A percentile compares a stretch with the other conserved stretches of the same genome.
These are phyloP conservation scores for Drosophila micromelanica DNA, from an alignment of 1,140 invertebrate genomes.

Conservation along the genomic window DNA sequence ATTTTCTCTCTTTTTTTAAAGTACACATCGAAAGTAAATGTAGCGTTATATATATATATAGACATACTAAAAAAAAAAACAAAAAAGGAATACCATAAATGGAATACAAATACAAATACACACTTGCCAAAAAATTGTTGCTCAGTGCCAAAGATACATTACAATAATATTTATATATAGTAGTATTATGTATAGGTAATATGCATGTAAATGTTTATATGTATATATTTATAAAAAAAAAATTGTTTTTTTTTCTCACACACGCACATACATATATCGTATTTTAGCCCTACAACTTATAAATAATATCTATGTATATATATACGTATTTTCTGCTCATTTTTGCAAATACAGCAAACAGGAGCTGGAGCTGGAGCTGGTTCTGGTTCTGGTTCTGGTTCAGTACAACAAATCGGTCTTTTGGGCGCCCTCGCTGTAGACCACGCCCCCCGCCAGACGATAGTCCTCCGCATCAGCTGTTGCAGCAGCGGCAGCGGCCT, in stretches of 20 bases:
- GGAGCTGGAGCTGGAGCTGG: no score
- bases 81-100: constrained; percentile 31
- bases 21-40: constrained; percentile 42
- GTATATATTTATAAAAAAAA: constrained; percentile 61
- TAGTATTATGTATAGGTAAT: constrained; percentile 14
- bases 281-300: constrained; percentile 61
- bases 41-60: constrained; percentile 39
- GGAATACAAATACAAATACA: constrained; percentile 54
- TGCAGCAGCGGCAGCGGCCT: constrained; percentile 13
- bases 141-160: constrained; percentile 44
- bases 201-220: constrained; percentile 40
- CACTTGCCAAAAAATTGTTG: constrained; percentile 27
- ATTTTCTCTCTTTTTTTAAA: constrained; percentile 28
- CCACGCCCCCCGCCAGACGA: constrained; percentile 86
- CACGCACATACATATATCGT: constrained; percentile 48
- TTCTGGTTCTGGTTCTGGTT: constrained; percentile 23
- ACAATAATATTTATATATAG: constrained; percentile 31
- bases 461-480: constrained; percentile 72
- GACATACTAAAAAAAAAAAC: constrained; percentile 29
- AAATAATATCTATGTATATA: constrained; percentile 67
- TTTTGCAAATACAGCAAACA: no score
- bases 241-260: constrained; percentile 35
- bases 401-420: constrained; percentile 88
- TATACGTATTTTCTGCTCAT: constrained; percentile 22
- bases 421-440: constrained; percentile 87